Base-by-base conservation (phyloP, 2,113 vertebrate species). In the Carassius gibelio region DNA sequence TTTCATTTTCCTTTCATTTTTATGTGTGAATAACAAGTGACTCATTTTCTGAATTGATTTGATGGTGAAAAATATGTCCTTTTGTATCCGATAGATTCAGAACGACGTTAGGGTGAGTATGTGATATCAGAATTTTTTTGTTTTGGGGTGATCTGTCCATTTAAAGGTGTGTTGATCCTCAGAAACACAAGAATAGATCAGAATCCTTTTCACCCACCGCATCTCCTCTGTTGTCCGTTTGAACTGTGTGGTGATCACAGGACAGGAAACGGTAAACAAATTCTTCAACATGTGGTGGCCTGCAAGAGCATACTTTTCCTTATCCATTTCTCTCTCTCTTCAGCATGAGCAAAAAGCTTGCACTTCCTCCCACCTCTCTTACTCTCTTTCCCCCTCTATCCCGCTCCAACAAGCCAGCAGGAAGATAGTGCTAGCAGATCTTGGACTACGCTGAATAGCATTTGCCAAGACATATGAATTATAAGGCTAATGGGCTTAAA, bases 401-500 rank as follows among this genome's bases (percentile, higher is more conserved):
- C n/a, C 66, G 61, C 11, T 82, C 76, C 50, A 71, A 79, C 36
- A 84, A 86, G 86, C 84, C 84, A 84, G 83, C 66, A 61, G 48
- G 21, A 80, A 86, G 61, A 87, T 72, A 64, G 68, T 15, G 57
- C 85, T 87, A 79, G 84, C 84, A 84, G 84, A 88, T 87, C 86
- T 90, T 92, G 92, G 91, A 90, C 34, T 30, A 72, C 57, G 77
- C 77, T 55, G 84, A 90, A 89, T 88, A 90, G 66, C 82, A 34
- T 36, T 88, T 91, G 91, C 92, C 91, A 92, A 93, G 88, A 89
- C 74, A 66, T 91, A 90, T 94, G 90, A 93, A 92, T 93, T 93
- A 91, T 93, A 91, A 92, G 88, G 89, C 91, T 93, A 93, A 93
- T 93, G 90, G 89, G 91, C 89, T 93, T 94, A 94, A 94, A 92